Percentiles rank a stretch among this genome's conserved stretches.
Evolutionary conservation across 2,888 invertebrate species (phyloP).

Genomic region (Limnephilus lunatus): DNA sequence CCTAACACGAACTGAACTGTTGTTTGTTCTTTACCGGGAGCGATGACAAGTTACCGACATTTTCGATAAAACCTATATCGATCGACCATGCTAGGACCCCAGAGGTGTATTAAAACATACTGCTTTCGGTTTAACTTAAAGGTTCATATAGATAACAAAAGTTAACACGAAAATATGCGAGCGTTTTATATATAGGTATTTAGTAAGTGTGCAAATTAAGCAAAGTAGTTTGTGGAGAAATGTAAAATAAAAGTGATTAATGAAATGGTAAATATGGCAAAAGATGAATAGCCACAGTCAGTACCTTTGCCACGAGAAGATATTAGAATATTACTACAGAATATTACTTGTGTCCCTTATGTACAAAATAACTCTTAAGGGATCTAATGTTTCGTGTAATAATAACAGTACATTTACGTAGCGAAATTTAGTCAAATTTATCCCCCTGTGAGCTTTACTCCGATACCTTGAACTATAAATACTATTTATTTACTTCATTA

Average conservation of each 20-base stretch:
- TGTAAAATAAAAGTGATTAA: neutral
- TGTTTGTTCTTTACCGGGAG: too few species aligned
- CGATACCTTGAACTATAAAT: neutral
- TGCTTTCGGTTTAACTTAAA: too few species aligned
- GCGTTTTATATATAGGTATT: neutral
- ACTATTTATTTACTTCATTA: neutral
- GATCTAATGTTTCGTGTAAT: neutral
- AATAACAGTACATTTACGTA: neutral
- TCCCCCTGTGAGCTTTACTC: neutral
- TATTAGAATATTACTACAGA: neutral
- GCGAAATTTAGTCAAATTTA: neutral
- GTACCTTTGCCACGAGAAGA: neutral
- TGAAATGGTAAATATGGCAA: neutral
- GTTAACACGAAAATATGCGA: neutral
- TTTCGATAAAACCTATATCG: too few species aligned
- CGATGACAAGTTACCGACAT: too few species aligned
- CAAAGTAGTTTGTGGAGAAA: neutral
- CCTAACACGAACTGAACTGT: too few species aligned
- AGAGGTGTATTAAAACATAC: neutral
- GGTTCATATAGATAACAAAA: too few species aligned
- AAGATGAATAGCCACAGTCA: neutral
- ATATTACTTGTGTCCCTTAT: neutral
- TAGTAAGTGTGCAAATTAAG: neutral
- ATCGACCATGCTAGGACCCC: too few species aligned
- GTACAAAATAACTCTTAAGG: neutral